A percentile compares a stretch with the other conserved stretches of the same genome.
Conservation (phyloP, 2,113 vertebrate species). For the Clarias macrocephalus region DNA sequence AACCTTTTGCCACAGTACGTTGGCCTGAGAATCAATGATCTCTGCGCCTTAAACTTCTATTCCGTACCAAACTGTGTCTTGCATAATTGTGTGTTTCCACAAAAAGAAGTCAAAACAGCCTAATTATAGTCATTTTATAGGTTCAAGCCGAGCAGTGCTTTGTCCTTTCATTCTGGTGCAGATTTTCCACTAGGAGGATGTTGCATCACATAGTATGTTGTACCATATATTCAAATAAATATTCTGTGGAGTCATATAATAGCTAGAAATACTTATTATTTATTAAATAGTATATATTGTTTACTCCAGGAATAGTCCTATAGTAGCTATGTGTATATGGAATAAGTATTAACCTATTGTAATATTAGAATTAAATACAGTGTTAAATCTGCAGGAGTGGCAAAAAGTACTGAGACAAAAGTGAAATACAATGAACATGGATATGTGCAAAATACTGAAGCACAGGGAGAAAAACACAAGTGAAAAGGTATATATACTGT, state of each 20-base stretch:
- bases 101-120: neutral
- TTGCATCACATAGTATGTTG: neutral
- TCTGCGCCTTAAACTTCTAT: neutral
- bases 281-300: neutral
- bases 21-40: neutral
- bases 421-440: too few species aligned
- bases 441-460: too few species aligned
- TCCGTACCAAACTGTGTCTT: neutral
- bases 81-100: neutral
- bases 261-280: neutral
- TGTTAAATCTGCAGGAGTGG: too few species aligned
- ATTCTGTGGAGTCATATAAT: neutral
- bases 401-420: too few species aligned
- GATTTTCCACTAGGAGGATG: neutral
- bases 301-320: neutral
- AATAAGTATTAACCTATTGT: neutral
- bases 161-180: slow-evolving; percentile 11
- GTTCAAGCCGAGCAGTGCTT: neutral
- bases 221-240: neutral
- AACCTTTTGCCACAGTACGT: neutral
- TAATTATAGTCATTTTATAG: neutral
- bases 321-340: neutral
- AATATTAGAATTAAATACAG: too few species aligned
- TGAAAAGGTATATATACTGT: too few species aligned
- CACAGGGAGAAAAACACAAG: too few species aligned